Base-by-base conservation (phyloP, 2,888 invertebrate species). In the Stenurella melanura region DNA sequence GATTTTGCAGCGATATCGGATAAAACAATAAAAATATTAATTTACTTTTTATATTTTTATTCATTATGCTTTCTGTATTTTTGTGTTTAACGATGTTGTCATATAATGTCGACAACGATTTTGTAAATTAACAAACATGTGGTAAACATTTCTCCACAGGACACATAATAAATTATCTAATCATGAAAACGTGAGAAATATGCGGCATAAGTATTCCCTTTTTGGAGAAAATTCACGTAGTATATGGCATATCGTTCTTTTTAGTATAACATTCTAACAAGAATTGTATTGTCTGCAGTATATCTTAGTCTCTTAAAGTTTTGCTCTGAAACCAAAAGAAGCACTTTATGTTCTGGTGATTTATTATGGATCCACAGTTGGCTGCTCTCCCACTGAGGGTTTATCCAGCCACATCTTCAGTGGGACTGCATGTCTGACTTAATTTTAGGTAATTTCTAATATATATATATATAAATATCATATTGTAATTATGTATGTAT, bases 401-500 rank as follows among this genome's bases (percentile, higher is more conserved):
- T 92, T 91, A 91, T 93, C 93, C 93, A 93, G 93, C 93, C 94
- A 93, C 93, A 93, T 93, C 92, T 91, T 92, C 92, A 93, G 93
- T 93, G 92, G 91, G 92, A 90, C 83, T 86, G 89, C 88, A 88
- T 86, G 88, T 82, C 88, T 87, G 87, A 83, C 78, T 76, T 75
- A 75, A 74, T 73, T 38, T 76, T 80, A 80, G 75, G 57, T 76
- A 78, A 56, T 42, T 60, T 58, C 21, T 70, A 58, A 19, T 70
- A 76, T 69, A 78, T 81, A 57, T 70, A 76, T 69, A 79, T 81
- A 57, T 71, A 76, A 66, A 79, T 81, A 82, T 83, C 79, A 81
- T 83, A 85, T 81, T 87, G 86, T 88, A 87, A 88, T 87, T 86
- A 87, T 88, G 86, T 86, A 87, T 87, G 86, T 88, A 86, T 87